Conservation (phyloP, 2,888 invertebrate species). For the Andrena haemorrhoa region DNA sequence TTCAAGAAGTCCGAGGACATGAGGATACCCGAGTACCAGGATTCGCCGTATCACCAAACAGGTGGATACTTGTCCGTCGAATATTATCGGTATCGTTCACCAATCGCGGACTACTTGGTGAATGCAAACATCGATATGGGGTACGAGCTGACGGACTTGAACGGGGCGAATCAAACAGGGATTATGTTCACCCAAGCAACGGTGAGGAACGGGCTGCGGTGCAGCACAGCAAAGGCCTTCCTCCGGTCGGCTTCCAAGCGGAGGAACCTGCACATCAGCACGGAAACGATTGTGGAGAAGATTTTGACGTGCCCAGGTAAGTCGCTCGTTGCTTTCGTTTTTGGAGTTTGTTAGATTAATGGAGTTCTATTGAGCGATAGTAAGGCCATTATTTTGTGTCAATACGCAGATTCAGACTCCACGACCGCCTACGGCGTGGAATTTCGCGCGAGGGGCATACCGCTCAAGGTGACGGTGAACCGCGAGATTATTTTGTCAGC, state of each 20-base stretch:
- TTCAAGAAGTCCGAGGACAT: constrained; percentile 93
- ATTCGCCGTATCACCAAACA: constrained; percentile 89
- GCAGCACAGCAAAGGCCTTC: constrained; percentile 94
- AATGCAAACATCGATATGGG: constrained; percentile 90
- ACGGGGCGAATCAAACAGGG: constrained; percentile 92
- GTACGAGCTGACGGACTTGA: constrained; percentile 90
- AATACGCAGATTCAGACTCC: constrained; percentile 76
- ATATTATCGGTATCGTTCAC: constrained; percentile 88
- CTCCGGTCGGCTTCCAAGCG: constrained; percentile 89
- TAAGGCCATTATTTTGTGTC: background rate
- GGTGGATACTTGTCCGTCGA: constrained; percentile 92
- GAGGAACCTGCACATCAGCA: constrained; percentile 90
- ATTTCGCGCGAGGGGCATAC: constrained; percentile 87
- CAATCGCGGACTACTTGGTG: constrained; percentile 89
- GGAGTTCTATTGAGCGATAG: too few species aligned
- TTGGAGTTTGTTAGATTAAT: too few species aligned
- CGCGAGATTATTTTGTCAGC: constrained; percentile 93
- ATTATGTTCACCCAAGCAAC: constrained; percentile 92
- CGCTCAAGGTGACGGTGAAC: constrained; percentile 86
- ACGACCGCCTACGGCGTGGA: constrained; percentile 89
- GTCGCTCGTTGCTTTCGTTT: too few species aligned
- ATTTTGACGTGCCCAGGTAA: constrained; percentile 85
- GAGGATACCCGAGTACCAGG: constrained; percentile 87
- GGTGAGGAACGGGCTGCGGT: constrained; percentile 91
- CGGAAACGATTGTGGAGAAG: constrained; percentile 89